Evolutionary conservation across 2,888 invertebrate genomes (phyloP).

Genomic region (Aphodius sticticus): DNA sequence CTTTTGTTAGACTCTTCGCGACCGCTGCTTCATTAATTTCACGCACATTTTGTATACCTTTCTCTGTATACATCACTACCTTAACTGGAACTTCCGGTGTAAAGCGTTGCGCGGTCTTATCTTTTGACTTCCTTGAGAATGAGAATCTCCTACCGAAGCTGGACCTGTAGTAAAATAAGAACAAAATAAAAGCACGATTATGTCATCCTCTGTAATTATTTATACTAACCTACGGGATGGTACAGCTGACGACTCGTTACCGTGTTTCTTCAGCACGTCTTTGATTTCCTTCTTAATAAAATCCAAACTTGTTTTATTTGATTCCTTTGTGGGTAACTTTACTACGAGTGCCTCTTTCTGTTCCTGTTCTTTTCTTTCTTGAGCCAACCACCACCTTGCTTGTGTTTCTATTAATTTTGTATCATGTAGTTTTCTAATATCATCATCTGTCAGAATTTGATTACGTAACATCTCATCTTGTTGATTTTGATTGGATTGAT

Average conservation of each 20-base stretch:
- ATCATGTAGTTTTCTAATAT: neutral
- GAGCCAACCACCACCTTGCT: neutral
- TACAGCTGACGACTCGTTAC: neutral
- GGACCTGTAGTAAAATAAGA: neutral
- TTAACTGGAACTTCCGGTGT: neutral
- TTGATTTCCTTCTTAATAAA: neutral
- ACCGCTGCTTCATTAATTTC: neutral
- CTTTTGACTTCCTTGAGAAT: neutral
- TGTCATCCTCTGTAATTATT: no score
- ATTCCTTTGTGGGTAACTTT: neutral
- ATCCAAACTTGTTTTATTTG: neutral
- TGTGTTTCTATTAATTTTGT: neutral
- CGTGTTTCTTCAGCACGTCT: neutral
- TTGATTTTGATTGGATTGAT: neutral
- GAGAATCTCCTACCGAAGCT: neutral
- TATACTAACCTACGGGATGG: neutral
- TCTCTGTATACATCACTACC: neutral
- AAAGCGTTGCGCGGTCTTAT: neutral
- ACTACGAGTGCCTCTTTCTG: neutral
- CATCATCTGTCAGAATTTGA: neutral
- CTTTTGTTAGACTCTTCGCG: neutral
- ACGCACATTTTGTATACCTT: neutral
- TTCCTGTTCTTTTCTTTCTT: neutral
- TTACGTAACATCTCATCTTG: neutral
- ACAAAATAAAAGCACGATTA: neutral